Evolutionary conservation across 2,113 vertebrate species (phyloP), one percentile per base, ranked within the genome.

Genomic region (Amphiprion ocellaris): DNA sequence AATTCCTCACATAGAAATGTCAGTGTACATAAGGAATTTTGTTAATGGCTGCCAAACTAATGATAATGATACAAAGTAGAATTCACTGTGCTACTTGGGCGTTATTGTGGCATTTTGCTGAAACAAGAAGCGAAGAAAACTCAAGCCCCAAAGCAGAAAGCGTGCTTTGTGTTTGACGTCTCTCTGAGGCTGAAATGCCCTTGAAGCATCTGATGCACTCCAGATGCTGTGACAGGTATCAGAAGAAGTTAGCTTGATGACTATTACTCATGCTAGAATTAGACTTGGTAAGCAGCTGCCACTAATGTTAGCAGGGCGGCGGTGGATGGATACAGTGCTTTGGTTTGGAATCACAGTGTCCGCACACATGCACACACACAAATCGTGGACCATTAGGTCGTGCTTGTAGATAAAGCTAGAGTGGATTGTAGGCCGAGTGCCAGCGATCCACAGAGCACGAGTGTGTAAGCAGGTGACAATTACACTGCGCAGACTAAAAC

Each of bases 371-470:
- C 56, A 67, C 30, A 14, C 11, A 17, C 19, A 28, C 52, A 23
- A 12, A 1, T 30, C 7, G 9, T 66, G 53, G 65, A 56, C 50
- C 44, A 81, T 75, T 69, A 73, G 52, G 60, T 49, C 39, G 49
- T 79, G 74, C 65, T 74, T 49, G 46, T 67, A 87, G 87, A 87
- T 87, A 87, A 82, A 74, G 49, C 50, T 26, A 28, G 49, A 87
- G 82, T 82, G 74, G 17, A 21, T 64, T 67, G 28, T 15, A n/a
- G 75, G 85, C 78, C 21, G 16, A 23, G 11, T 60, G 84, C 78
- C 89, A 84, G 44, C 14, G 24, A 12, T 62, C 77, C 33, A 77
- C n/a, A 15, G 41, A 61, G 14, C 1, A 4, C 17, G 47, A 58
- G 60, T 60, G 50, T 53, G 16, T 52, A 41, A 74, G 53, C 33